These are phyloP conservation scores for Monoplex corrugatus DNA, from an alignment of 2,888 invertebrate genomes.

Conservation along the genomic window DNA sequence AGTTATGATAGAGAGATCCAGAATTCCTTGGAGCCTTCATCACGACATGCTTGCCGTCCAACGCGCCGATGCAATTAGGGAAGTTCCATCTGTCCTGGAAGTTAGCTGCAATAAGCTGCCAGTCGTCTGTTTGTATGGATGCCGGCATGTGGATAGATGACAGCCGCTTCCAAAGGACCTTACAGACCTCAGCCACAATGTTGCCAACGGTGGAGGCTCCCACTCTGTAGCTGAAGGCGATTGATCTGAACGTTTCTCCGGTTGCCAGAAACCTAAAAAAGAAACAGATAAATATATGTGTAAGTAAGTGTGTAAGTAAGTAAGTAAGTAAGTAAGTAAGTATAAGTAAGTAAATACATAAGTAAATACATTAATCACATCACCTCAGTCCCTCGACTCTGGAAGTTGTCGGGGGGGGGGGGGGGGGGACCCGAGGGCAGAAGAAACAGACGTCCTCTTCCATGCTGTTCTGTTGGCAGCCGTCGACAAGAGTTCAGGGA, in stretches of 20 bases:
- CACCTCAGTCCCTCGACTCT: too few relatives aligned
- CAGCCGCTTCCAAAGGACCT: slow-evolving; percentile 5
- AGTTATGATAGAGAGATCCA: slow-evolving; percentile 54
- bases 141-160: slow-evolving; percentile 20
- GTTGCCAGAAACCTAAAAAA: slow-evolving; percentile 51
- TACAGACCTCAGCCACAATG: slow-evolving; percentile 46
- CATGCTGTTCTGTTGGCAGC: too few relatives aligned
- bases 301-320: too few relatives aligned
- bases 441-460: too few relatives aligned
- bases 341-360: too few relatives aligned
- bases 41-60: slow-evolving; percentile 60
- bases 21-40: slow-evolving; percentile 46
- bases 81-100: slow-evolving; percentile 71
- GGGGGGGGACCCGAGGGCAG: too few relatives aligned
- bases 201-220: slow-evolving; percentile 42
- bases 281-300: too few relatives aligned
- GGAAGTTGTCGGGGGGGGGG: too few relatives aligned
- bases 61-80: slow-evolving; percentile 71
- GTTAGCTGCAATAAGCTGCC: slow-evolving; percentile 43
- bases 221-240: slow-evolving; percentile 45
- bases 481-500: too few relatives aligned
- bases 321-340: too few relatives aligned
- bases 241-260: slow-evolving; percentile 43
- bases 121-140: neutral
- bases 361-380: neutral